These are phyloP conservation scores for Leptinotarsa juncta DNA, from an alignment of 2,888 invertebrate genomes.

Conservation along the genomic window DNA sequence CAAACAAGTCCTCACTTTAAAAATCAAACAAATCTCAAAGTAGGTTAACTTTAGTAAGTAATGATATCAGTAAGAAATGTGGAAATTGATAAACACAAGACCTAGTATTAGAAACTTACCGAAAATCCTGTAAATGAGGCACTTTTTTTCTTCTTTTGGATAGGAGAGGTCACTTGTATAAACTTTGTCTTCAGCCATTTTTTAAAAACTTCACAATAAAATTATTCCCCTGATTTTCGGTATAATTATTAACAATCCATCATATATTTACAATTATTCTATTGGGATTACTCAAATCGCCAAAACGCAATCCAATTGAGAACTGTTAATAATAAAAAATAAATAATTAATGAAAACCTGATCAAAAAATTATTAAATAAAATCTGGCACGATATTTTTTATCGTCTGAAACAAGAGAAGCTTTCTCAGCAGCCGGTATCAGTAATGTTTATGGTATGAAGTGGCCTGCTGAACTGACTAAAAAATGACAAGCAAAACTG, in stretches of 20 bases:
- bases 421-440: background rate
- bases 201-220: conserved; percentile 22
- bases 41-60: background rate
- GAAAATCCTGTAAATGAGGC: conserved; percentile 60
- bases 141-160: conserved; percentile 63
- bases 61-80: background rate
- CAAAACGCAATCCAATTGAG: conserved; percentile 15
- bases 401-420: background rate
- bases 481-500: conserved; percentile 15
- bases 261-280: conserved; percentile 14
- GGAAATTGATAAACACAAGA: background rate
- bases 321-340: conserved; percentile 12
- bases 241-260: conserved; percentile 18
- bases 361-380: background rate
- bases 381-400: background rate
- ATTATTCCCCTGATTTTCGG: conserved; percentile 16
- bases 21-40: background rate
- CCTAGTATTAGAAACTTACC: conserved; percentile 44
- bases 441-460: conserved; percentile 13
- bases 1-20: background rate
- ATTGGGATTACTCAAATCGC: conserved; percentile 10
- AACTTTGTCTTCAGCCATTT: conserved; percentile 53
- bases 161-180: conserved; percentile 62
- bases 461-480: conserved; percentile 6
- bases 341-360: conserved; percentile 8